Base-by-base conservation (phyloP, 2,888 invertebrate genomes). In the Imbricaverruca yamaguchii region DNA sequence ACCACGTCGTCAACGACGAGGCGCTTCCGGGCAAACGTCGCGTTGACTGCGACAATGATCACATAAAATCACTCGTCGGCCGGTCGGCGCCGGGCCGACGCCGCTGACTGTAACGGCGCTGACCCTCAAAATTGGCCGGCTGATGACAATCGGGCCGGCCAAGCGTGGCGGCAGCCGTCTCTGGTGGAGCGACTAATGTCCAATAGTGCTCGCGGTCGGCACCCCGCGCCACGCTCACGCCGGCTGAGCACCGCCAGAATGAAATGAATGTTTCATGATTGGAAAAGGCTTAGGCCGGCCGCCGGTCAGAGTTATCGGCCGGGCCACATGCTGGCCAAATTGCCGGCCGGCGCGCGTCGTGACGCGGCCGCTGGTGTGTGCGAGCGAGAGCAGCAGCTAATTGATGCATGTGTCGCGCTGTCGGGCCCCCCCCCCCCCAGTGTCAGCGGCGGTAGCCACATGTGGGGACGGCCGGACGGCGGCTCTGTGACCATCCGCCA, bases 81-180 rank as follows among this genome's bases (percentile, higher is more conserved):
- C 39, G 11, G 59, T 15, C 59, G 59, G 11, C 59, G 15, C 15
- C 1, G 59, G 59, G 15, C 15, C 59, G 59, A 4, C 15, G 59
- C 59, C 15, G 69, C 39, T 69, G 69, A 69, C 39, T 25, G 39
- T 39, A 21, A 69, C 23, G 69, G 69, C 69, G 39, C 69, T 39
- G 69, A 69, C 69, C 69, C 69, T 13, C 69, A 69, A 69, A 69
- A 69, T 69, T 69, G 69, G 69, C 69, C 69, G 69, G 39, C 39
- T 21, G 69, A 69, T 39, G 23, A 65, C 65, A 65, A 65, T 65
- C 23, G 65, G 9, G 65, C 13, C 18, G 65, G 65, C 18, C 65
- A 3, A 39, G 39, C 39, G 65, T 0, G 23, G n/a, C 18, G 13
- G 65, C 0, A 18, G 23, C 23, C 23, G 23, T 65, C 65, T 65